These are phyloP conservation scores for Uria lomvia DNA, from an alignment of 2,113 vertebrate species.

Conservation along the genomic window DNA sequence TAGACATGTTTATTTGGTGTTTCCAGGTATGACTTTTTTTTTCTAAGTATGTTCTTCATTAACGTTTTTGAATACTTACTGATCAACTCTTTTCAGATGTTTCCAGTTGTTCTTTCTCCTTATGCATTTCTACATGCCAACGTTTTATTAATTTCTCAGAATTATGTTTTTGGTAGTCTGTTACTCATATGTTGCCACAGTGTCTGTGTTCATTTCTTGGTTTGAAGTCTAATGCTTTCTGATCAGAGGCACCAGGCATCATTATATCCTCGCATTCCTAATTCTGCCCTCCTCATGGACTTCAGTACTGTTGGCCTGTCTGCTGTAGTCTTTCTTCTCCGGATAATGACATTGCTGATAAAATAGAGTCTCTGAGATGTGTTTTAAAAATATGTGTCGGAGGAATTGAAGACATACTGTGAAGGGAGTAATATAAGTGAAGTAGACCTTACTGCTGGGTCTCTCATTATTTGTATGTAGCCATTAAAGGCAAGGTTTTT, in stretches of 20 bases:
- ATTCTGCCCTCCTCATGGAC: not conserved
- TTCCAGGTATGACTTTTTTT: conserved; percentile 8
- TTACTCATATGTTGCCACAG: not conserved
- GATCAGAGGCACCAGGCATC: not conserved
- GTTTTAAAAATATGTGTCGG: not conserved
- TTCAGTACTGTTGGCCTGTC: not conserved
- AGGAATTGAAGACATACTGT: not conserved
- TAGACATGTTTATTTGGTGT: conserved; percentile 51
- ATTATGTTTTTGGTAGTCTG: not conserved
- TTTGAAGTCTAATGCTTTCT: conserved; percentile 16
- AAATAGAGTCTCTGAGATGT: not conserved
- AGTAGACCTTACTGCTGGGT: not conserved
- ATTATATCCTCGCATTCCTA: not conserved
- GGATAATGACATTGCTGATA: not conserved
- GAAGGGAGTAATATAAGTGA: not conserved
- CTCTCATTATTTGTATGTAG: not conserved
- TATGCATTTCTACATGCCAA: not conserved
- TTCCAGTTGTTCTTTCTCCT: conserved; percentile 22
- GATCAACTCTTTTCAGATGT: conserved; percentile 30
- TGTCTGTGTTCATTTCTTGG: not conserved
- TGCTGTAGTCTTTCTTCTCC: not conserved
- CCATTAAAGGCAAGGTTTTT: not conserved
- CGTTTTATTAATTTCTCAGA: conserved; percentile 28
- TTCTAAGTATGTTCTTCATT: conserved; percentile 31
- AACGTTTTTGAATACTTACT: not conserved